These are phyloP conservation scores for Parapsyche elsis DNA, from an alignment of 1,140 invertebrate species.

Conservation along the genomic window DNA sequence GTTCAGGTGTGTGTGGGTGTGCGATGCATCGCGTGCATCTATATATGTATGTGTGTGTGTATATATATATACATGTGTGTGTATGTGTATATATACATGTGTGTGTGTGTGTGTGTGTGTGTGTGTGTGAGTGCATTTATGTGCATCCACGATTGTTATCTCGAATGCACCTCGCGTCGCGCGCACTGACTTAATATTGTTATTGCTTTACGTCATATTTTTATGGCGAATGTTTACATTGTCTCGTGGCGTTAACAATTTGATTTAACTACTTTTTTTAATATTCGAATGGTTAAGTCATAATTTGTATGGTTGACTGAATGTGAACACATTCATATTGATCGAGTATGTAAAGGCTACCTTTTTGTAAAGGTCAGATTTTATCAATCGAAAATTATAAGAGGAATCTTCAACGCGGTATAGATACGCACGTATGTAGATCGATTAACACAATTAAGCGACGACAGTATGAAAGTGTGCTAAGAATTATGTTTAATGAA, in stretches of 20 bases:
- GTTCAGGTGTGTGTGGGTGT: conserved; percentile 29
- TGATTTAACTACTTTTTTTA: background rate
- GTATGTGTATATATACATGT: background rate
- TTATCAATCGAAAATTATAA: too few species aligned
- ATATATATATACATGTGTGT: background rate
- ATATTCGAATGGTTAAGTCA: too few species aligned
- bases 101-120: background rate
- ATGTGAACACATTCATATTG: too few species aligned
- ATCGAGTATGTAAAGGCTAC: too few species aligned
- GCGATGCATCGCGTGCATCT: background rate
- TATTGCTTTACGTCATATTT: background rate
- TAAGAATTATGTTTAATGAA: too few species aligned
- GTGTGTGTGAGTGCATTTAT: conserved; percentile 7
- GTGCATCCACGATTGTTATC: conserved; percentile 14
- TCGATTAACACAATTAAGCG: too few species aligned
- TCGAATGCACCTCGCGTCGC: conserved; percentile 22
- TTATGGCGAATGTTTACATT: background rate
- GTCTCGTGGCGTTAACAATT: background rate
- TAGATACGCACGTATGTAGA: too few species aligned
- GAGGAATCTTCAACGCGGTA: too few species aligned
- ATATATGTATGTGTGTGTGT: background rate
- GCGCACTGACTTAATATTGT: background rate
- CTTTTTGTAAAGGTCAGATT: too few species aligned
- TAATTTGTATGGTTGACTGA: too few species aligned
- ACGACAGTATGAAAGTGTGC: too few species aligned